Evolutionary conservation across 2,888 invertebrate species (phyloP), one percentile per base, ranked within the genome.

Genomic region (Caenorhabditis macrosperma): DNA sequence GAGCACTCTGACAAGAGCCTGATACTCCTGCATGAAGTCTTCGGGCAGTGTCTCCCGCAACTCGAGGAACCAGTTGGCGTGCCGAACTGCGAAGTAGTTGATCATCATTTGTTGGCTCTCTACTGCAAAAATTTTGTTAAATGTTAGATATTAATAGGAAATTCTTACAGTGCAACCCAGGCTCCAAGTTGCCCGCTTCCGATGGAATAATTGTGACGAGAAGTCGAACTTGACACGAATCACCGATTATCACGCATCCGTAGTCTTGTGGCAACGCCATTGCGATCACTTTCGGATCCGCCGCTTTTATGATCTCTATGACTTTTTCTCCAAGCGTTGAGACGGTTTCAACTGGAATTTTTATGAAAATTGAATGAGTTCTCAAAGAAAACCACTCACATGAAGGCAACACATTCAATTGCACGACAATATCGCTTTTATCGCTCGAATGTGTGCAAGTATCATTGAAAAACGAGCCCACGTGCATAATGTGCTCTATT

Each of bases 41-140:
- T 24, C n/a, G 6, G 48, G 26, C 35, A 54, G 20, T 1, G 2
- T 10, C 6, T 46, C 26, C 5, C 96, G 96, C 90, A 97, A 96
- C 91, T 97, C 97, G 91, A 97, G 97, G 91, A 97, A 97, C 98
- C 98, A 99, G 30, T 96, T 94, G 76, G 96, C 95, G 91, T 98
- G 98, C 28, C 97, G 93, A 81, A 98, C 96, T 0, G 97, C 96
- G 0, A 96, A 95, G 89, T 97, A 92, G 91, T 97, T 96, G 67
- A 95, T 94, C 91, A 95, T 94, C 92, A 96, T 94, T 48, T 95
- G 93, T 91, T 93, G 93, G 17, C 93, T 92, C 80, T 94, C 93
- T 88, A 94, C 93, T 92, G 83, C 44, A 89, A 88, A 67, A 46
- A 64, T 28, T 41, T 5, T 22, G 17, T n/a, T 61, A 12, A n/a